These are phyloP conservation scores for Nymphalis io DNA, from an alignment of 1,140 invertebrate species.

Conservation along the genomic window DNA sequence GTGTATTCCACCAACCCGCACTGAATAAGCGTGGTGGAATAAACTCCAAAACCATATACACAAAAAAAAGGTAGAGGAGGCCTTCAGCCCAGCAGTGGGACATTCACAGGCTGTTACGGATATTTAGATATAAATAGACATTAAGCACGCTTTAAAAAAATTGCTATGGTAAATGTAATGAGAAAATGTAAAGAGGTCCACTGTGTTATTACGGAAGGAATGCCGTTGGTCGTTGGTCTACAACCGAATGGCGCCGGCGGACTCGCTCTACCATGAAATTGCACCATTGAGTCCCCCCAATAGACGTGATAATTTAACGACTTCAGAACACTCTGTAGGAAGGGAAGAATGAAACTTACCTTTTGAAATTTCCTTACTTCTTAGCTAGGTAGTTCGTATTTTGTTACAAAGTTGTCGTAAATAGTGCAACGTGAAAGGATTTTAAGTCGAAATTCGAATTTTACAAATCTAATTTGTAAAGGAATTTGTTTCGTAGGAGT, in stretches of 20 bases:
- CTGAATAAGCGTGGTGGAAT: no score
- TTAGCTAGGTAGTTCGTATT: background rate
- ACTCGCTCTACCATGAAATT: slow-evolving; percentile 15
- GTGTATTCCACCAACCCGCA: no score
- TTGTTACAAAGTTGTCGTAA: slow-evolving; percentile 2
- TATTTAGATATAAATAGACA: background rate
- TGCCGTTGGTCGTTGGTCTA: slow-evolving; percentile 7
- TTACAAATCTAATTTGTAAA: slow-evolving; percentile 7
- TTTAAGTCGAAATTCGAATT: background rate
- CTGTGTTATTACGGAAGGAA: slow-evolving; percentile 7
- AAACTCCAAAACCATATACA: no score
- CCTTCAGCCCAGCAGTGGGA: no score
- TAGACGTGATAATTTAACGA: slow-evolving; percentile 28
- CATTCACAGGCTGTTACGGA: no score
- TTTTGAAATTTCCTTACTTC: slow-evolving; percentile 12
- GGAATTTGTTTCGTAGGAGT: background rate
- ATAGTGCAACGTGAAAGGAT: slow-evolving; percentile 1
- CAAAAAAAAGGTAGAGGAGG: no score
- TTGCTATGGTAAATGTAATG: background rate
- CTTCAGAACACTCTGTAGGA: slow-evolving; percentile 10
- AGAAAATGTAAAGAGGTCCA: background rate
- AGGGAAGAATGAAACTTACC: slow-evolving; percentile 13
- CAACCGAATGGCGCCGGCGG: background rate
- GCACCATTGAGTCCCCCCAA: slow-evolving; percentile 18
- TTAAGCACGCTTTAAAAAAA: background rate